Evolutionary conservation across 92 coral and sea anemone species (phyloP), one percentile per base, ranked within the genome.

Genomic region (Parazoanthus swiftii): DNA sequence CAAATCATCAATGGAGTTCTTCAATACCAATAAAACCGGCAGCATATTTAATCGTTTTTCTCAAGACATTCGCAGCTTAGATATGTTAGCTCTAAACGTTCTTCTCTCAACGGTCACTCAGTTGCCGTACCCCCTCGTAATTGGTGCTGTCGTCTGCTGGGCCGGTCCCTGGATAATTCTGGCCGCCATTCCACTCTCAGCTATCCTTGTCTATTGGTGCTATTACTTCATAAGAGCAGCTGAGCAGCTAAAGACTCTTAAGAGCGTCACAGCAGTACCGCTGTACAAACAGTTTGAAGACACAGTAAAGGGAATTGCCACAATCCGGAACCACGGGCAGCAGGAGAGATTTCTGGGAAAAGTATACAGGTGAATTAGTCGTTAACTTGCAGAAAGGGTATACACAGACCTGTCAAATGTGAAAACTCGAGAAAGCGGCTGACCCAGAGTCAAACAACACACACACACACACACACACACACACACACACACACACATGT

Each of bases 231-330:
- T 80, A 20, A 21, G 14, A 35, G 73, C 72, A 58, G 29, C n/a
- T 4, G 44, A 54, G 44, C 46, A 54, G 46, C 66, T 80, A 13
- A 63, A 35, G 48, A 36, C 10, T 59, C 65, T 54, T 20, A 50
- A 58, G 85, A 33, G 29, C 72, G 42, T 36, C 25, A 14, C 43
- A 8, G 46, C 14, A 35, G n/a, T 42, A 51, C 50, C 73, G 72
- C 85, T 80, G 72, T 56, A 33, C 46, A 7, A 46, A 15, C 50
- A 80, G 25, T 29, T 80, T 80, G 16, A 26, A 56, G 85, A 80
- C 13, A 80, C 85, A 16, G 71, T 15, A 80, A 29, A n/a, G 71
- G 85, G 85, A 80, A 80, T 80, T 51, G 6, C 73, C 11, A 80
- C 73, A 58, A 80, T 80, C 20, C 72, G 85, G 26, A 56, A 7